Base-by-base conservation (phyloP, 1,140 invertebrate species). In the Pachypeltis micranthus region DNA sequence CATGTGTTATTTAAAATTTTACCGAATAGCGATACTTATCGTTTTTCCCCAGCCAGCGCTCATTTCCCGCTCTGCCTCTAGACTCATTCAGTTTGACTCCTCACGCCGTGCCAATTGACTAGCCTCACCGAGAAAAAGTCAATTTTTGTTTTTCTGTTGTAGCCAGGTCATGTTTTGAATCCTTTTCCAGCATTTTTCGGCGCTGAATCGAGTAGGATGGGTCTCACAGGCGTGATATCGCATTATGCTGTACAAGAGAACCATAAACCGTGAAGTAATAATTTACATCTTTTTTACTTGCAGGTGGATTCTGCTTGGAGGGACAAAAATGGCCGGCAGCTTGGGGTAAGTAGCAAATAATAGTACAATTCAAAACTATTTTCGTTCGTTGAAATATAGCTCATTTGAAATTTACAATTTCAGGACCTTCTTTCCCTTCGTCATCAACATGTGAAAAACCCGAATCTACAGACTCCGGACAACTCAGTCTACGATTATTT, bases 391-490 rank as follows among this genome's bases (percentile, higher is more conserved):
- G 31, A 39, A 39, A 39, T n/a, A n/a, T n/a, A 16, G 31, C 31
- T 39, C 7, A 39, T 10, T 39, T 39, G 7, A 39, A 39, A 10
- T 39, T 10, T 39, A 39, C 44, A 66, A n/a, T 44, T 68, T 1
- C 51, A 68, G 59, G 57, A 66, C 28, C 59, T 27, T 47, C 44
- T 66, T 51, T 66, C 59, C n/a, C 57, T 67, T 34, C 56, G 61
- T 26, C 44, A 61, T 24, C 12, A 21, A 34, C 64, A 62, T 63
- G 47, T 34, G 1, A n/a, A 55, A 27, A 62, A 65, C 47, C 56
- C 51, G 19, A 61, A 63, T 55, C 21, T 65, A 27, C 58, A 34
- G 4, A 31, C 25, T 27, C 3, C 29, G n/a, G 57, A 57, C 21
- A 56, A 61, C 24, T 44, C 25, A 14, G 34, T 39, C 1, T 25